phyloP scores from a whole-genome alignment of 1,140 invertebrate species.

The Macrosteles quadrilineatus region DNA sequence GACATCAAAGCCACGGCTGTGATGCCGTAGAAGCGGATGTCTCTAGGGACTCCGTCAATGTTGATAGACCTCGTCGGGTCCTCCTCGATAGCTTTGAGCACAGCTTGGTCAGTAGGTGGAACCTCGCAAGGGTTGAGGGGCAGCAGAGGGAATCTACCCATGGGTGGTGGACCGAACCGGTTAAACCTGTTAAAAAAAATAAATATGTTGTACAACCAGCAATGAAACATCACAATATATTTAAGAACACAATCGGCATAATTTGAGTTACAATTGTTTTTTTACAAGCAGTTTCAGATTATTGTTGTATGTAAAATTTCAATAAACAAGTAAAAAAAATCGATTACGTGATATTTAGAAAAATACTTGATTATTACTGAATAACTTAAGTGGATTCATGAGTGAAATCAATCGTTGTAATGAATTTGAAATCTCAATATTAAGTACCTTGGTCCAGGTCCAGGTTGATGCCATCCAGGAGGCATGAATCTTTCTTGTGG shows the following conservation, averaged over 20 bases:
- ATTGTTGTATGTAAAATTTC: too few species aligned
- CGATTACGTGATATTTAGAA: too few species aligned
- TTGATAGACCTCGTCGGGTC: slow-evolving; percentile 77
- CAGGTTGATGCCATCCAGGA: slow-evolving; percentile 3
- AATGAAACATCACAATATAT: too few species aligned
- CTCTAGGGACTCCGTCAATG: slow-evolving; percentile 78
- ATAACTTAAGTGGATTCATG: too few species aligned
- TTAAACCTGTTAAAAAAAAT: slow-evolving; percentile 10
- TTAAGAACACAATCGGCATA: too few species aligned
- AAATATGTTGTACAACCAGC: too few species aligned
- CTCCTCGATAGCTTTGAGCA: slow-evolving; percentile 62
- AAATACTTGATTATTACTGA: too few species aligned
- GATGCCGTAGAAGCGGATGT: slow-evolving; percentile 84
- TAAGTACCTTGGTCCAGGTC: not conserved
- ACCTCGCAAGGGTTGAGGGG: slow-evolving; percentile 46
- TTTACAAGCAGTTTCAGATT: too few species aligned
- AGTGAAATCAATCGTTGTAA: too few species aligned
- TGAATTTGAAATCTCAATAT: too few species aligned
- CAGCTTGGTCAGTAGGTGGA: slow-evolving; percentile 57
- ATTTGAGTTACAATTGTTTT: too few species aligned
- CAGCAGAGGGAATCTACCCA: not conserved
- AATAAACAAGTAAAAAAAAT: too few species aligned
- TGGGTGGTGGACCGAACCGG: slow-evolving; percentile 2
- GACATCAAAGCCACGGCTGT: slow-evolving; percentile 82
- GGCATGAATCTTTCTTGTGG: slow-evolving; percentile 8